Conservation (phyloP, 1,140 invertebrate species). For the Pseudomyrmex pallidus region DNA sequence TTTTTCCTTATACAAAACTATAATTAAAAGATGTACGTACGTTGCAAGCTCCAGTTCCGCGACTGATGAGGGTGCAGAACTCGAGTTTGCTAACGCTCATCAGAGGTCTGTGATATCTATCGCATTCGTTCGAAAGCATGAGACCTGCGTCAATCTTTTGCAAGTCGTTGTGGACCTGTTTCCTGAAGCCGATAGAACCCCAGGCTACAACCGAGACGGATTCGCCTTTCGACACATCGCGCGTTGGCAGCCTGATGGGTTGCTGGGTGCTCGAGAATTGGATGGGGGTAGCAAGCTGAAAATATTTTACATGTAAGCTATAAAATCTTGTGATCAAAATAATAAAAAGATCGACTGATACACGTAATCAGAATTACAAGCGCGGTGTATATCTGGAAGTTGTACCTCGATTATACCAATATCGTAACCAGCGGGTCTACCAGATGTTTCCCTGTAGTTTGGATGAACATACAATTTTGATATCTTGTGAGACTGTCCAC, state of each 20-base stretch:
- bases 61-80: slow-evolving; percentile 16
- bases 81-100: background rate
- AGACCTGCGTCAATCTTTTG: slow-evolving; percentile 12
- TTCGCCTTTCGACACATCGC: background rate
- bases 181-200: background rate
- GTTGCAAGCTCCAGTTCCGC: slow-evolving; percentile 13
- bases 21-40: slow-evolving; percentile 18
- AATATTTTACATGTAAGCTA: background rate
- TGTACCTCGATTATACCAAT: slow-evolving; percentile 32
- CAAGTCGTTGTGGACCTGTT: background rate
- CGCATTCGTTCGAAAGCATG: background rate
- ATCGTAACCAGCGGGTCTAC: background rate
- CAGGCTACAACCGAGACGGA: slow-evolving; percentile 4
- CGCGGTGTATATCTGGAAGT: background rate
- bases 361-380: background rate
- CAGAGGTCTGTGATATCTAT: background rate
- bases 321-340: background rate
- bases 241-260: background rate
- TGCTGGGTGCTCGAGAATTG: background rate
- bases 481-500: background rate
- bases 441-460: background rate
- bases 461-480: background rate
- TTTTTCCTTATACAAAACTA: background rate
- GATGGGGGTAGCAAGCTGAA: background rate
- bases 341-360: no score